phyloP scores from a whole-genome alignment of 2,113 vertebrate species.

The Phrynocephalus versicolor region DNA sequence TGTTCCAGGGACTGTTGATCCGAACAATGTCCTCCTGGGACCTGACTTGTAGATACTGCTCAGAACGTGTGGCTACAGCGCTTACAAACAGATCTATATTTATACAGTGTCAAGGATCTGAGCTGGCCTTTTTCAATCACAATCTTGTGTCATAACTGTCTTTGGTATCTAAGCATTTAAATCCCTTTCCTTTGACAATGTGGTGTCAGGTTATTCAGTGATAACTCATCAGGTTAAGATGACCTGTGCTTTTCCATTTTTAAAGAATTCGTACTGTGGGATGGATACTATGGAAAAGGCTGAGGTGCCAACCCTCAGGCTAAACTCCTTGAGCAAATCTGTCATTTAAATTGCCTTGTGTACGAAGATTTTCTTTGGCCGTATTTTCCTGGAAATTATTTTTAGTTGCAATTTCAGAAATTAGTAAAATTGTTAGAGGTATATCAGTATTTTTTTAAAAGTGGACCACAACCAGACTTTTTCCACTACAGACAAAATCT shows the following conservation, averaged over 20 bases:
- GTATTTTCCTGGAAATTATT: not conserved
- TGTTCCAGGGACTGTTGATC: not conserved
- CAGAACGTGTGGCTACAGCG: not conserved
- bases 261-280: not conserved
- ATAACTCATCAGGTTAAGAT: slow-evolving; percentile 39
- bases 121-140: slow-evolving; percentile 3
- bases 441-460: not conserved
- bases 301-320: not conserved
- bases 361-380: slow-evolving; percentile 4
- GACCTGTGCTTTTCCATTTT: slow-evolving; percentile 40
- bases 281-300: slow-evolving; percentile 17
- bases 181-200: slow-evolving; percentile 9
- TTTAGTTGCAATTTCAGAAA: not conserved
- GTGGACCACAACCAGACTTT: not conserved
- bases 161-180: slow-evolving; percentile 30
- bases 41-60: slow-evolving; percentile 22
- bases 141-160: slow-evolving; percentile 17
- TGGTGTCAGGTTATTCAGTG: slow-evolving; percentile 25
- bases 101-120: slow-evolving; percentile 28
- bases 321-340: slow-evolving; percentile 2
- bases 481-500: not conserved
- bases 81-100: slow-evolving; percentile 28
- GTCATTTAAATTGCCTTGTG: not conserved
- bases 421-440: slow-evolving; percentile 5
- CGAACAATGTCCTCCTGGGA: not conserved